These are phyloP conservation scores for Uloborus diversus DNA, from an alignment of 1,140 invertebrate genomes.

Conservation along the genomic window DNA sequence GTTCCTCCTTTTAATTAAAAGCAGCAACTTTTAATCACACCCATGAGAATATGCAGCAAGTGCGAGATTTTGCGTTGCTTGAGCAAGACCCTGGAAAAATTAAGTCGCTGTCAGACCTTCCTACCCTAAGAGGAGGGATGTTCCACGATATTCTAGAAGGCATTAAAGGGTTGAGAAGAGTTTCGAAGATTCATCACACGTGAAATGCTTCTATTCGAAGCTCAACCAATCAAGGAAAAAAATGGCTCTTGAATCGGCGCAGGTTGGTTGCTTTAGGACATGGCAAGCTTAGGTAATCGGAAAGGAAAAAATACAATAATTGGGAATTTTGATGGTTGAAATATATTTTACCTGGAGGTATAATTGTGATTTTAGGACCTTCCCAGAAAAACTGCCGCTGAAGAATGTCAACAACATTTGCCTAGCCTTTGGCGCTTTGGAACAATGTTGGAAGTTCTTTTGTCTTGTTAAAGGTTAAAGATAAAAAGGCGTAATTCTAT, in stretches of 20 bases:
- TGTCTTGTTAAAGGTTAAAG: too few relatives aligned
- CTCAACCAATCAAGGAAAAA: neutral
- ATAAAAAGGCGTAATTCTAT: too few relatives aligned
- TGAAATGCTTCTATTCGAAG: neutral
- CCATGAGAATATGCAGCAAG: slow-evolving; percentile 5
- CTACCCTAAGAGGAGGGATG: neutral
- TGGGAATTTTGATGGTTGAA: neutral
- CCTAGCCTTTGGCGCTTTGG: neutral
- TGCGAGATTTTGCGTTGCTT: slow-evolving; percentile 41
- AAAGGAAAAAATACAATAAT: neutral
- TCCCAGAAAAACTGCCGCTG: neutral
- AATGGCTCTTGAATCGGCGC: neutral
- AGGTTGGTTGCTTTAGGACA: slow-evolving; percentile 1
- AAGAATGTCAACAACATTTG: slow-evolving; percentile 23
- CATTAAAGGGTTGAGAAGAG: slow-evolving; percentile 26
- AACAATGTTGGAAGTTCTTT: too few relatives aligned
- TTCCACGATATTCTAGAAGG: slow-evolving; percentile 4
- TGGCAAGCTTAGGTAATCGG: neutral
- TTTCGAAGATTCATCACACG: slow-evolving; percentile 19
- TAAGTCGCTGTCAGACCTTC: slow-evolving; percentile 37
- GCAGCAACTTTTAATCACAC: slow-evolving; percentile 52
- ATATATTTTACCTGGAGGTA: slow-evolving; percentile 15
- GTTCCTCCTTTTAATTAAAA: slow-evolving; percentile 51
- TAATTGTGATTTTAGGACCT: neutral
- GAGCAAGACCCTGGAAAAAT: slow-evolving; percentile 43